Percentiles rank a stretch among this genome's conserved stretches.
These are phyloP conservation scores for Cyrtodaria siliqua DNA, from an alignment of 2,888 invertebrate species.

Conservation along the genomic window DNA sequence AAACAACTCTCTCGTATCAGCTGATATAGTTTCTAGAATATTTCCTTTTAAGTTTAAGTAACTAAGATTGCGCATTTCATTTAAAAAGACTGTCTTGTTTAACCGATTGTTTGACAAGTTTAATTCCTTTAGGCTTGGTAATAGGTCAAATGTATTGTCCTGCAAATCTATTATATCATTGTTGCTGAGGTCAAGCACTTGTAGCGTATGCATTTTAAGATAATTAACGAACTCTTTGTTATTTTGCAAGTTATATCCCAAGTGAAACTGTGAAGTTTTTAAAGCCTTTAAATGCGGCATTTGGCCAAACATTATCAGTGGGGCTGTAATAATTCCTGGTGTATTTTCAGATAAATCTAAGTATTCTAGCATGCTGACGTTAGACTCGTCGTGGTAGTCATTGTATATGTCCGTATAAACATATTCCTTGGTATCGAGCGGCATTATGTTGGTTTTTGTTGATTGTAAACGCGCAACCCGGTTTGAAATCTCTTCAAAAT, in stretches of 20 bases:
- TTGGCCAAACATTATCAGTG: background rate
- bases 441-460: no score
- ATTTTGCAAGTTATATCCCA: constrained; percentile 15
- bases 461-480: no score
- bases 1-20: background rate
- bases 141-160: background rate
- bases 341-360: constrained; percentile 24
- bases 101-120: constrained; percentile 17
- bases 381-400: background rate
- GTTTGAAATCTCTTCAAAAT: background rate
- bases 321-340: constrained; percentile 2
- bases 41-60: constrained; percentile 12
- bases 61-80: background rate
- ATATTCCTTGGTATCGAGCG: no score
- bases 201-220: background rate
- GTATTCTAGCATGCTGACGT: constrained; percentile 7
- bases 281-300: background rate
- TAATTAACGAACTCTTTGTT: background rate
- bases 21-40: constrained; percentile 5
- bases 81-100: constrained; percentile 2
- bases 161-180: constrained; percentile 4
- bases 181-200: constrained; percentile 14
- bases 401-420: background rate
- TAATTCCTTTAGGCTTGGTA: constrained; percentile 4
- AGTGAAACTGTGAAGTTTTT: constrained; percentile 18